These are phyloP conservation scores for Botia kubotai DNA, from an alignment of 2,797 vertebrate species.

Conservation along the genomic window DNA sequence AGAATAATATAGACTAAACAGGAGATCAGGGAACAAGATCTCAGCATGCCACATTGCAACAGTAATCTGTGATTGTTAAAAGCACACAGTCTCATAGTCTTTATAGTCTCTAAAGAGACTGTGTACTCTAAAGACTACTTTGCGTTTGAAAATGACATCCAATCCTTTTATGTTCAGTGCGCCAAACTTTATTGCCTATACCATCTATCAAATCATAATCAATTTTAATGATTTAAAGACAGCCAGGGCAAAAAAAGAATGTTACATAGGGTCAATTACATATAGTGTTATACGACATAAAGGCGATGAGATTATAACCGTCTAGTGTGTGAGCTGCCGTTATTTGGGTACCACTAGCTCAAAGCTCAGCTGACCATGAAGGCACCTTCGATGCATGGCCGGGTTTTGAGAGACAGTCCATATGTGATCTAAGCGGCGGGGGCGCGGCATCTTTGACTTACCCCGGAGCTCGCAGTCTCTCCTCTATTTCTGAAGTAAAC, in stretches of 20 bases:
- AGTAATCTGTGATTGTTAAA: background rate
- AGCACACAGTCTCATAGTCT: slow-evolving; percentile 20
- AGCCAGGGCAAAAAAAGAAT: background rate
- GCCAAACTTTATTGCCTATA: background rate
- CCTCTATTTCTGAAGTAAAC: slow-evolving; percentile 1
- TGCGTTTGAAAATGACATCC: slow-evolving; percentile 9
- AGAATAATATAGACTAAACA: background rate
- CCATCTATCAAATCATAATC: background rate
- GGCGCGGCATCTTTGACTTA: slow-evolving; percentile 24
- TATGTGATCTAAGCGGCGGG: slow-evolving; percentile 19
- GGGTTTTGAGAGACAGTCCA: background rate
- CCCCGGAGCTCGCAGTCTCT: slow-evolving; percentile 14
- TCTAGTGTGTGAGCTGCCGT: slow-evolving; percentile 4
- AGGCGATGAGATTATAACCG: slow-evolving; percentile 24
- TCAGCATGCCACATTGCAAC: no score
- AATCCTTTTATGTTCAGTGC: background rate
- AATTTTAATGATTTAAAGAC: background rate
- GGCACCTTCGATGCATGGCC: background rate
- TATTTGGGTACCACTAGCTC: background rate
- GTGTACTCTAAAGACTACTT: background rate
- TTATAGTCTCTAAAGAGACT: slow-evolving; percentile 6
- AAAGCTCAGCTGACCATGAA: background rate
- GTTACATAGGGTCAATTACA: background rate
- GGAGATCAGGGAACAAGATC: background rate
- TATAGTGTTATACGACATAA: background rate